Evolutionary conservation across 2,113 vertebrate genomes (phyloP).

Genomic region (Lethenteron camtschaticum): DNA sequence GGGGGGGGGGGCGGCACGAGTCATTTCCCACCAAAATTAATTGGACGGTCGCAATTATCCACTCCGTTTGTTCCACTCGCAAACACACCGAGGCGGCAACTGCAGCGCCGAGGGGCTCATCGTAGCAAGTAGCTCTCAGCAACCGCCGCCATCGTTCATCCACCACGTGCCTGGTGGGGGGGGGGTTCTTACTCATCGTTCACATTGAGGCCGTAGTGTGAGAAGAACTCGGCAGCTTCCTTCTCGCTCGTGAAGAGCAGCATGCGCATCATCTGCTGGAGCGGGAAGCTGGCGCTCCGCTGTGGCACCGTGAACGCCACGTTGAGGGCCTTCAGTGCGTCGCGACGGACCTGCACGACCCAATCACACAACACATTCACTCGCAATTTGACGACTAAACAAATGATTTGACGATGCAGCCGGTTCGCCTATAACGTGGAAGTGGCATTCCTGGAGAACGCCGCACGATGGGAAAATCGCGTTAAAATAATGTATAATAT

Average conservation of each 20-base stretch:
- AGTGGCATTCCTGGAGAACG: too few species aligned
- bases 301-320: constrained; percentile 53
- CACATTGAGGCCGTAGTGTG: constrained; percentile 40
- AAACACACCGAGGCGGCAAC: background rate
- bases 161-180: background rate
- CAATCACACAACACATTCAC: too few species aligned
- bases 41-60: too few species aligned
- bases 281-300: constrained; percentile 45
- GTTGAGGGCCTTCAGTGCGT: constrained; percentile 51
- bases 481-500: too few species aligned
- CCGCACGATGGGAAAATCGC: too few species aligned
- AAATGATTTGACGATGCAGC: too few species aligned
- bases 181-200: constrained; percentile 46
- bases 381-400: too few species aligned
- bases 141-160: background rate
- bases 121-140: background rate
- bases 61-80: too few species aligned
- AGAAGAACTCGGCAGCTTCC: constrained; percentile 44
- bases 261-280: constrained; percentile 58
- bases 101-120: background rate
- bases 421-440: too few species aligned
- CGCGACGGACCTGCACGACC: constrained; percentile 40
- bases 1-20: too few species aligned
- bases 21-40: too few species aligned
- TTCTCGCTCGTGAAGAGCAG: constrained; percentile 36